Evolutionary conservation across 1,140 invertebrate species (phyloP), one percentile per base, ranked within the genome.

Genomic region (Calliopsis andreniformis): DNA sequence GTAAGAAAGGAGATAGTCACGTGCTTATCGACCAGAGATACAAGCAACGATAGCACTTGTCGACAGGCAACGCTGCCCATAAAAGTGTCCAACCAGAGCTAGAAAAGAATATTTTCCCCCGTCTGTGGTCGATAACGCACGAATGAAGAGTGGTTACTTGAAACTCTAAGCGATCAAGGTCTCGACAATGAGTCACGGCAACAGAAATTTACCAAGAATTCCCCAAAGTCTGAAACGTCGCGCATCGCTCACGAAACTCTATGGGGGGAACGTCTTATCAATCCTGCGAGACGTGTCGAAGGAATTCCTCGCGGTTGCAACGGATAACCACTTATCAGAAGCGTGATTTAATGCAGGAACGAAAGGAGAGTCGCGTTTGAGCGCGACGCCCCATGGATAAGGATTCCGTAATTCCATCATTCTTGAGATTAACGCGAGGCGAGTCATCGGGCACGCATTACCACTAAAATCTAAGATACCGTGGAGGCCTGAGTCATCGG

Each of bases 401-500:
- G 45, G 73, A 51, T 43, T 59, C 73, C 66, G 43, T 59, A 10
- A 61, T 59, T 47, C 45, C 45, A 55, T 0, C 47, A 25, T 69
- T 43, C 77, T 51, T 55, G 71, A 79, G 80, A 87, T 87, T 85
- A 77, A 83, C 80, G 64, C 79, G 78, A 72, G 66, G 59, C 76
- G 79, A 82, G 77, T 86, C 85, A 82, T 87, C 81, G 85, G 78
- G 64, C 77, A 79, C 77, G 79, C 80, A 80, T 86, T 85, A 78
- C 86, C 81, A 78, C 76, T 82, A 82, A 82, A 59, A 78, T 80
- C 66, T 82, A 78, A 80, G 70, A 78, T 85, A 79, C 47, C 39
- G n/a, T n/a, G n/a, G 14, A 47, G 12, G 78, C 42, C 81, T 87
- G 86, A 87, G 81, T 87, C 85, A 87, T 82, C 85, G 82, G 77